phyloP scores from a whole-genome alignment of 2,888 invertebrate species.

The Clepsis dumicolana region DNA sequence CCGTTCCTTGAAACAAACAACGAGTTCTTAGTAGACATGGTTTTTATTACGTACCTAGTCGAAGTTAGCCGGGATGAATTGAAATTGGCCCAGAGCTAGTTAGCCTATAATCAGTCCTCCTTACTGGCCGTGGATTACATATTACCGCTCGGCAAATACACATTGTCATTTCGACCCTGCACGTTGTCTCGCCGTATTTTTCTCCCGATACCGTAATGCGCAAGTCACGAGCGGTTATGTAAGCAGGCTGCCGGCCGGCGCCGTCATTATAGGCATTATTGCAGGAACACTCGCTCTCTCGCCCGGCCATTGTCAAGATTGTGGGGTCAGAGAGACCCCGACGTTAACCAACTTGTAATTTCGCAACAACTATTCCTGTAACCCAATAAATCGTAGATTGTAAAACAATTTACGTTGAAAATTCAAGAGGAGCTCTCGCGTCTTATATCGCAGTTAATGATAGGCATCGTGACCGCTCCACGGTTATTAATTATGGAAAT shows the following conservation, averaged over 20 bases:
- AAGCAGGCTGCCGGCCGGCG: slow-evolving; percentile 81
- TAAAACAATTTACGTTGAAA: slow-evolving; percentile 78
- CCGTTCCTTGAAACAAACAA: background rate
- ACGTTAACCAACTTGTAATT: slow-evolving; percentile 79
- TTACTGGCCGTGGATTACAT: slow-evolving; percentile 31
- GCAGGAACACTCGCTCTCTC: slow-evolving; percentile 74
- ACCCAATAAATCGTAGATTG: slow-evolving; percentile 79
- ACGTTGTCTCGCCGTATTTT: slow-evolving; percentile 72
- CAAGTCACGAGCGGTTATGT: slow-evolving; percentile 85
- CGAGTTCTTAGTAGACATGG: slow-evolving; percentile 1
- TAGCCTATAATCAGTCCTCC: slow-evolving; percentile 38
- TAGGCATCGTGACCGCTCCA: slow-evolving; percentile 73
- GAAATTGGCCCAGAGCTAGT: slow-evolving; percentile 23
- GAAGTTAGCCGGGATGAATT: slow-evolving; percentile 15
- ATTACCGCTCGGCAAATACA: slow-evolving; percentile 38
- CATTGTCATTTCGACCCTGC: slow-evolving; percentile 60
- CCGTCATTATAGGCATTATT: slow-evolving; percentile 83
- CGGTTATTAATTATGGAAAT: slow-evolving; percentile 80
- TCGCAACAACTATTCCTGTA: slow-evolving; percentile 77
- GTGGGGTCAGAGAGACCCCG: slow-evolving; percentile 79
- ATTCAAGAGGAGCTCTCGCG: slow-evolving; percentile 55
- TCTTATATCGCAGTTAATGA: slow-evolving; percentile 70
- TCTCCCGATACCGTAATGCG: slow-evolving; percentile 83
- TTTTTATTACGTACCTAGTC: background rate
- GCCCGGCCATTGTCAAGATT: slow-evolving; percentile 84